Evolutionary conservation across 2,888 invertebrate genomes (phyloP), one percentile per base, ranked within the genome.

Genomic region (Tipula unca): DNA sequence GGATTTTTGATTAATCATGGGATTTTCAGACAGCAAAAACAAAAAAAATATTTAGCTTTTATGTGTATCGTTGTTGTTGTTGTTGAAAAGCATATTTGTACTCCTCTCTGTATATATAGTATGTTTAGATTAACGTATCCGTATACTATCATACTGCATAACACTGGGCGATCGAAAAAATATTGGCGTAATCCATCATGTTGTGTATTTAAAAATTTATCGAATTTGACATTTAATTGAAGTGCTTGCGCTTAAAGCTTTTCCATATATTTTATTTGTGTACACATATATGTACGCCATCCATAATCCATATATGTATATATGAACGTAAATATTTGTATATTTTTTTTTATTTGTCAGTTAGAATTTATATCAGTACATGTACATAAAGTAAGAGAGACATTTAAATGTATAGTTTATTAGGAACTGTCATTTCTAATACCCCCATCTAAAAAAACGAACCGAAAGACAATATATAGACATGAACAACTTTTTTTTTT

Each of bases 401-500:
- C 69, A 69, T 69, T 69, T 69, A 69, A 69, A 69, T 69, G 69
- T 69, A 69, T 25, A 69, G 69, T 69, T 69, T 69, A 69, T 69
- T 69, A 69, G 69, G 69, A 69, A 25, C 25, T 69, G 69, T 25
- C 69, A 69, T 69, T 69, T 69, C 69, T 69, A 69, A 69, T 69
- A 69, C 69, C 69, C 69, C 69, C 10, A 69, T 25, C 69, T 25
- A 25, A 69, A 69, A 69, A 25, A 69, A 54, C 17, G 17, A 17
- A 25, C 6, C 25, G 13, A 32, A 32, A 4, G 48, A 54, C n/a
- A n/a, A n/a, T n/a, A 54, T 39, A 2, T 48, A 69, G 20, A 69
- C 25, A 69, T 69, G 69, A 69, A 25, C 69, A 69, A 69, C 17
- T 17, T 48, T 48, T 48, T 17, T n/a, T 48, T 48, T 48, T 8